Evolutionary conservation across 2,113 vertebrate genomes (phyloP).

Genomic region (Lanius ludovicianus): DNA sequence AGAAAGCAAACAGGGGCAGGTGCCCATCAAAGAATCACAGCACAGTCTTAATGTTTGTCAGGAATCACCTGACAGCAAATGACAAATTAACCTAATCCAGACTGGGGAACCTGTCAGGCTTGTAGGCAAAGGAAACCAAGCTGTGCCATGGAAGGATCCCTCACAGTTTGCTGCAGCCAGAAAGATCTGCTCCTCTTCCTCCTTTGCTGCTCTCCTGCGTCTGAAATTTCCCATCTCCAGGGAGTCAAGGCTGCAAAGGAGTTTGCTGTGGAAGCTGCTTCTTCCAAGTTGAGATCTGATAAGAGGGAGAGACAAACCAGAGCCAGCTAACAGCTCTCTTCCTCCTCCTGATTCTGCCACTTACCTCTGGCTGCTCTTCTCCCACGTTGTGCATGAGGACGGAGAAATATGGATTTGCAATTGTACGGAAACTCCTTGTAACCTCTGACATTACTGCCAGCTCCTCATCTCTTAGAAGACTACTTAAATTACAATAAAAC

Average conservation of each 20-base stretch:
- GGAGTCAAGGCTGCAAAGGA: neutral
- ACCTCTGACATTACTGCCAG: neutral
- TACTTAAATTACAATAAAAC: constrained; percentile 50
- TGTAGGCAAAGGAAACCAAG: neutral
- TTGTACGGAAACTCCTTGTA: neutral
- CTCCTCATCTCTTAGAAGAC: neutral
- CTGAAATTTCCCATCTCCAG: neutral
- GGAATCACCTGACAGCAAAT: neutral
- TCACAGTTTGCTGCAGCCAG: neutral
- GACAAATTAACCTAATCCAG: neutral
- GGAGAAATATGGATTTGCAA: neutral
- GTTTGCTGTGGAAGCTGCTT: constrained; percentile 21
- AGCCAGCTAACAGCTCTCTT: neutral
- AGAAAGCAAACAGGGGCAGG: neutral
- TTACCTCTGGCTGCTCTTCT: constrained; percentile 1
- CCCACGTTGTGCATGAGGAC: neutral
- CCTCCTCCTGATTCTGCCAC: constrained; percentile 27
- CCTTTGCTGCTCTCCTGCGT: rapidly evolving
- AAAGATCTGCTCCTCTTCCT: neutral
- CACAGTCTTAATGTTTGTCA: neutral
- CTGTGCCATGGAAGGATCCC: neutral
- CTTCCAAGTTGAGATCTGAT: neutral
- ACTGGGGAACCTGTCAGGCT: rapidly evolving
- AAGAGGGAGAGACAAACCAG: constrained; percentile 42
- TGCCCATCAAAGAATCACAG: neutral